Evolutionary conservation across 2,797 vertebrate genomes (phyloP), one percentile per base, ranked within the genome.

Genomic region (Pseudochaenichthys georgianus): DNA sequence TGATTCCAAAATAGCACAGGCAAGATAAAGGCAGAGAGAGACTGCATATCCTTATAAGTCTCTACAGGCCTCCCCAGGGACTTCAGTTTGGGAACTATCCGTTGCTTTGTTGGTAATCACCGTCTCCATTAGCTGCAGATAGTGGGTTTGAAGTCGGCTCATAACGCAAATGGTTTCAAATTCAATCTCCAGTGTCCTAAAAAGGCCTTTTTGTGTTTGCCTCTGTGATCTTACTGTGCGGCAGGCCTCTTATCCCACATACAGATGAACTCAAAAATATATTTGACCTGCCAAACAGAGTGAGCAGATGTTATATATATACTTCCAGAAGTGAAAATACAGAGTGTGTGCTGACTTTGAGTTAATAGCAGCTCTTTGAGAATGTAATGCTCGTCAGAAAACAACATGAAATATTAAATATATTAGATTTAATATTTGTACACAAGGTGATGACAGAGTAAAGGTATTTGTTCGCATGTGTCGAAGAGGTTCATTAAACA

Each of bases 1-100:
- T 90, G 88, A 92, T 90, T 93, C 85, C 82, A 91, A 94, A 95
- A 95, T 93, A 93, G 90, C 86, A 82, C 83, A 77, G 83, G 75
- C 67, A 63, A 78, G 69, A 80, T 72, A 74, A 83, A 77, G 71
- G 55, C 62, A 70, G 64, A 67, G 68, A 80, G 47, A 70, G 75
- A 82, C 75, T 81, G 74, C 47, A 46, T 74, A 86, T 79, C 72
- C 66, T 78, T 69, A 52, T 73, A 77, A 61, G 72, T 88, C 79
- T 88, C 77, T 84, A 66, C 77, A 51, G 50, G 59, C 63, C 64
- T 80, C 89, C 81, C 78, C n/a, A 2, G 83, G 80, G 90, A 69
- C 45, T 87, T 77, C 62, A 74, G 54, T 87, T 89, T 87, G 78
- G 77, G 82, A 89, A 86, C 85, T 65, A 82, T 89, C 81, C 41